Conservation (phyloP, 2,888 invertebrate species). For the Clunio marinus region DNA sequence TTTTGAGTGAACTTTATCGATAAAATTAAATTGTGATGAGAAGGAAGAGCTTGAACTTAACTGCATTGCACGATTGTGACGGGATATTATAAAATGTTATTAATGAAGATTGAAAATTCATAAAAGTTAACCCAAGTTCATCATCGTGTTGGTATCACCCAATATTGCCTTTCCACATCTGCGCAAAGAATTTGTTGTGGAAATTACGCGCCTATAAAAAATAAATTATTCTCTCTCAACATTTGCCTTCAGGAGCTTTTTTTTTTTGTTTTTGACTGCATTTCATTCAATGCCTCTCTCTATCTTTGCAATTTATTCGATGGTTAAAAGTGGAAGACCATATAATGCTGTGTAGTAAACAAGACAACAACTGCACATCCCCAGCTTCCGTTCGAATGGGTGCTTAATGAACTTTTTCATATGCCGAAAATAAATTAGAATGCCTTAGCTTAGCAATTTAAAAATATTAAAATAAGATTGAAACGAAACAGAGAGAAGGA, state of each 20-base stretch:
- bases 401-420: conserved; percentile 11
- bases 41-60: not conserved
- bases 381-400: conserved; percentile 33
- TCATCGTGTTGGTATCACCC: not conserved
- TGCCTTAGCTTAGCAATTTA: not conserved
- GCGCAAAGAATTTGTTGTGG: not conserved
- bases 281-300: not conserved
- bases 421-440: conserved; percentile 6
- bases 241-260: conserved; percentile 1
- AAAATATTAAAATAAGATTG: not conserved
- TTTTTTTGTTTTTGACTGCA: not conserved
- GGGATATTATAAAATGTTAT: not conserved
- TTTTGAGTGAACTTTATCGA: conserved; percentile 23
- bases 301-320: not conserved
- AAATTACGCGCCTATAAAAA: conserved; percentile 24
- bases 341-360: not conserved
- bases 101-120: not conserved
- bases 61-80: not conserved
- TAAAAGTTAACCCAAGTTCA: not conserved
- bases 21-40: conserved; percentile 27
- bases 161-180: conserved; percentile 4
- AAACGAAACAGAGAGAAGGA: too few species aligned
- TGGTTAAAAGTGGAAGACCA: not conserved
- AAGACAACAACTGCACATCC: not conserved
- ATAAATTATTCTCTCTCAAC: conserved; percentile 2